Conservation (phyloP, 2,888 invertebrate species). For the Andrena trimmerana region DNA sequence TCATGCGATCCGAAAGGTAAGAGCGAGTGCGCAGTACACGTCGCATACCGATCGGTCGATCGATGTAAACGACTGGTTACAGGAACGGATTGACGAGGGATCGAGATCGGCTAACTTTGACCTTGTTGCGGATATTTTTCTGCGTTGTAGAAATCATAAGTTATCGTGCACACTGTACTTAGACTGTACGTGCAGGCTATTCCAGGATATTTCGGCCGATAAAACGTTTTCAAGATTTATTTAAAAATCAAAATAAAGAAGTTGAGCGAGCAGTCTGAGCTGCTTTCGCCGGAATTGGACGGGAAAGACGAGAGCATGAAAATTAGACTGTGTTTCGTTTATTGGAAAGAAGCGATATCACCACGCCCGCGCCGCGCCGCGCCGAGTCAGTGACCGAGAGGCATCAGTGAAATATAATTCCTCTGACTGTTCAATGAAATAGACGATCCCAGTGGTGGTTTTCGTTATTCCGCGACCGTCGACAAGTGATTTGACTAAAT, state of each 20-base stretch:
- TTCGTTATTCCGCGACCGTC: not conserved
- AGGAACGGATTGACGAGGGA: slow-evolving; percentile 61
- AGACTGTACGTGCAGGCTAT: not conserved
- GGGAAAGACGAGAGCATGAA: too few relatives aligned
- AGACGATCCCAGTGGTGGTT: not conserved
- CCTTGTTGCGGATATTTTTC: not conserved
- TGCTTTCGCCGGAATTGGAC: too few relatives aligned
- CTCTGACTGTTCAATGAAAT: too few relatives aligned
- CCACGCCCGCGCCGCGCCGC: too few relatives aligned
- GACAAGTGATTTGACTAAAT: slow-evolving; percentile 25
- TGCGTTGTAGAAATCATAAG: not conserved
- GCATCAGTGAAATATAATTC: too few relatives aligned
- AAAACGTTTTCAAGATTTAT: too few relatives aligned
- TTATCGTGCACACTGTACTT: not conserved
- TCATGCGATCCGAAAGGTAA: slow-evolving; percentile 74
- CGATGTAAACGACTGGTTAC: slow-evolving; percentile 68
- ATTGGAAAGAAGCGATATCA: too few relatives aligned
- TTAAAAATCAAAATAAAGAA: too few relatives aligned
- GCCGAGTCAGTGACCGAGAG: too few relatives aligned
- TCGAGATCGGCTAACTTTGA: slow-evolving; percentile 17
- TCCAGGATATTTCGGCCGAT: too few relatives aligned
- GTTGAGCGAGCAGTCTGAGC: too few relatives aligned
- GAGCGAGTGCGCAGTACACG: slow-evolving; percentile 72
- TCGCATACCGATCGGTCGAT: slow-evolving; percentile 80
- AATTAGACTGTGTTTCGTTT: too few relatives aligned